Percentiles rank a stretch among this genome's conserved stretches.
These are phyloP conservation scores for Lithodes maja DNA, from an alignment of 2,888 invertebrate genomes.

Conservation along the genomic window DNA sequence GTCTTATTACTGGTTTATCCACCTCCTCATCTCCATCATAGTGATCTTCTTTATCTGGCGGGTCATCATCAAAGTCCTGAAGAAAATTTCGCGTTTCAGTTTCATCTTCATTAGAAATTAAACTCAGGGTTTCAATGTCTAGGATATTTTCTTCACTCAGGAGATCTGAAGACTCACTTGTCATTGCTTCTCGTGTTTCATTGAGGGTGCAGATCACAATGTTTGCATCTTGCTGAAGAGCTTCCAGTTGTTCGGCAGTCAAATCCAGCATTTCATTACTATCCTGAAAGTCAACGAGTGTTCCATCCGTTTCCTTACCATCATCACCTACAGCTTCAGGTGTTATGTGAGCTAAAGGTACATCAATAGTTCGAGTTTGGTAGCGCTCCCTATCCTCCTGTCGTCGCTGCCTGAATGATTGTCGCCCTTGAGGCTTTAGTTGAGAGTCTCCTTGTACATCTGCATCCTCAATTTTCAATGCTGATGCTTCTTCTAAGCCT, in stretches of 20 bases:
- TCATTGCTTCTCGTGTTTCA: slow-evolving; percentile 74
- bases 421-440: slow-evolving; percentile 73
- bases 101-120: slow-evolving; percentile 79
- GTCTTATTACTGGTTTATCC: slow-evolving; percentile 70
- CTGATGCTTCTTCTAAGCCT: slow-evolving; percentile 24
- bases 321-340: slow-evolving; percentile 43
- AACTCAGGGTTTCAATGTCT: slow-evolving; percentile 81
- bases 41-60: slow-evolving; percentile 69
- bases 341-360: slow-evolving; percentile 73
- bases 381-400: slow-evolving; percentile 84
- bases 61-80: slow-evolving; percentile 72
- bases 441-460: slow-evolving; percentile 30
- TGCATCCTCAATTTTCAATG: slow-evolving; percentile 25
- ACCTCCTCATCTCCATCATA: slow-evolving; percentile 76
- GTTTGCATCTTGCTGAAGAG: slow-evolving; percentile 79
- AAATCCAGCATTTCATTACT: slow-evolving; percentile 65
- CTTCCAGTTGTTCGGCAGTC: slow-evolving; percentile 75
- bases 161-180: slow-evolving; percentile 73
- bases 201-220: slow-evolving; percentile 78
- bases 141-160: slow-evolving; percentile 77
- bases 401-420: slow-evolving; percentile 82
- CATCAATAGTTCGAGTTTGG: slow-evolving; percentile 82
- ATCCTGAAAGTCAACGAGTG: slow-evolving; percentile 64
- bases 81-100: slow-evolving; percentile 61
- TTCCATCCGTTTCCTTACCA: slow-evolving; percentile 30